phyloP scores from a whole-genome alignment of 1,140 invertebrate genomes.

The Maniola jurtina region DNA sequence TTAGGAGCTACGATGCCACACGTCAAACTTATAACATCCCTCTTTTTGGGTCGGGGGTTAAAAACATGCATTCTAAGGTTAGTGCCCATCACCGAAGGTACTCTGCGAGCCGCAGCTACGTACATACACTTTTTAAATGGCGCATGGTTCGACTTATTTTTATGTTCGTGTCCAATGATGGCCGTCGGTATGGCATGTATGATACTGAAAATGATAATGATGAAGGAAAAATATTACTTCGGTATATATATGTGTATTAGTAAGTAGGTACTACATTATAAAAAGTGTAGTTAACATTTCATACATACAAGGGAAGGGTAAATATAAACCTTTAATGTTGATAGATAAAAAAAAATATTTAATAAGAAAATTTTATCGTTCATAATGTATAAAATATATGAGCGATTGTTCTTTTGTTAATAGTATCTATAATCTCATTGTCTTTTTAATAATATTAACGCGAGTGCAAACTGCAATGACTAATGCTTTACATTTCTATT shows the following conservation, averaged over 20 bases:
- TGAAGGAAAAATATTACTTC: slow-evolving; percentile 2
- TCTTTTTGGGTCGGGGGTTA: too few species aligned
- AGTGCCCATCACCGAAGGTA: slow-evolving; percentile 14
- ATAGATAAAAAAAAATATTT: neutral
- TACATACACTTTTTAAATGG: slow-evolving; percentile 71
- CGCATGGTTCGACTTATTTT: slow-evolving; percentile 61
- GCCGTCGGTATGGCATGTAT: slow-evolving; percentile 48
- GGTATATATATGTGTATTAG: neutral
- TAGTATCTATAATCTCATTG: too few species aligned
- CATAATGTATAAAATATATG: neutral
- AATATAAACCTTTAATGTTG: too few species aligned
- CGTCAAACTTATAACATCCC: too few species aligned
- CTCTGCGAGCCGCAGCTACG: slow-evolving; percentile 48
- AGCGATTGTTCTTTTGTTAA: neutral
- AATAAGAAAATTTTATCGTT: neutral
- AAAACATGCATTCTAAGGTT: neutral
- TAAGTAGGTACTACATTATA: neutral
- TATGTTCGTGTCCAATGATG: slow-evolving; percentile 50
- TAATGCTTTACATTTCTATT: too few species aligned
- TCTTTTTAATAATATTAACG: too few species aligned
- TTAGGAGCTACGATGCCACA: too few species aligned
- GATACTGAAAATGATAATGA: slow-evolving; percentile 41
- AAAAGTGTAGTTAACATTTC: too few species aligned
- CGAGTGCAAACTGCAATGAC: too few species aligned
- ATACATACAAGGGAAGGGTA: too few species aligned